Evolutionary conservation across 2,888 invertebrate genomes (phyloP).

Genomic region (Lypha dubia): DNA sequence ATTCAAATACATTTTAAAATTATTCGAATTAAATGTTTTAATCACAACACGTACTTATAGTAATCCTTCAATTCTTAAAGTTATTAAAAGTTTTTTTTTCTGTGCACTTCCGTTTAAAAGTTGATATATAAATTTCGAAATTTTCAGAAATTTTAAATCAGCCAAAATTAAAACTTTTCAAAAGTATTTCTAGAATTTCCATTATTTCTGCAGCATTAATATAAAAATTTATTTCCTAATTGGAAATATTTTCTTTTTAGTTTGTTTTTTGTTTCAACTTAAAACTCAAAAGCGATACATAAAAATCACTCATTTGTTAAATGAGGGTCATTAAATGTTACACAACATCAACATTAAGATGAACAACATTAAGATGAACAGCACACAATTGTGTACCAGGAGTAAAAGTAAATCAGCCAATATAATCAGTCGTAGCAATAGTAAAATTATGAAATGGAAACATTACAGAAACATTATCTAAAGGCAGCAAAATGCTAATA

Average conservation of each 20-base stretch:
- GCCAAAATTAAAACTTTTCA: constrained; percentile 8
- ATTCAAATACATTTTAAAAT: too few relatives aligned
- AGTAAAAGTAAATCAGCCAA: not conserved
- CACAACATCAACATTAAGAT: constrained; percentile 66
- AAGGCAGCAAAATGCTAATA: not conserved
- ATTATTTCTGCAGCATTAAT: constrained; percentile 60
- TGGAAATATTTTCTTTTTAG: constrained; percentile 30
- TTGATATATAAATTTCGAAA: not conserved
- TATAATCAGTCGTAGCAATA: not conserved
- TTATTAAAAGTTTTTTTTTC: too few relatives aligned
- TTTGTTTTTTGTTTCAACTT: not conserved
- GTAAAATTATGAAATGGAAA: constrained; percentile 30
- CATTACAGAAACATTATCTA: not conserved
- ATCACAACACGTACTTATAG: too few relatives aligned
- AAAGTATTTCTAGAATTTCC: constrained; percentile 20
- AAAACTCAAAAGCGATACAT: constrained; percentile 59
- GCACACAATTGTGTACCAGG: constrained; percentile 1
- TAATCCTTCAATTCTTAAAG: too few relatives aligned
- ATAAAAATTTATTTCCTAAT: constrained; percentile 50
- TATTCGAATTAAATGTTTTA: too few relatives aligned
- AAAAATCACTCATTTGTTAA: constrained; percentile 69
- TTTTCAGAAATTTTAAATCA: not conserved
- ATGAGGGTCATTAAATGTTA: constrained; percentile 72
- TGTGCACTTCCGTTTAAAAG: not conserved
- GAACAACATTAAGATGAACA: constrained; percentile 55